Conservation (phyloP, 1,140 invertebrate genomes). For the Onthophagus taurus region DNA sequence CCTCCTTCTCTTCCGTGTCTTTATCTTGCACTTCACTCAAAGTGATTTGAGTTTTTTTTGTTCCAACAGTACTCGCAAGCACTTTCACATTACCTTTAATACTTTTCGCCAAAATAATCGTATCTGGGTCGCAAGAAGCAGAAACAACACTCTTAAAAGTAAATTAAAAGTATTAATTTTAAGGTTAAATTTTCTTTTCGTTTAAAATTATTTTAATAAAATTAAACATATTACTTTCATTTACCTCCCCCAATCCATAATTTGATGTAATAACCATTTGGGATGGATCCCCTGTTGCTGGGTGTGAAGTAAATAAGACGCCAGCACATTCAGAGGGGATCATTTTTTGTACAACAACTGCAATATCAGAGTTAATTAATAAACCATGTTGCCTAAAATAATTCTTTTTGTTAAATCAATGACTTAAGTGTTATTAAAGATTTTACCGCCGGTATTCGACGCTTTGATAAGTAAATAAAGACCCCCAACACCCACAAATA, state of each 20-base stretch:
- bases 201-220: neutral
- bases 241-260: constrained; percentile 71
- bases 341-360: constrained; percentile 75
- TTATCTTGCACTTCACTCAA: constrained; percentile 26
- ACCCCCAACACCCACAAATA: constrained; percentile 68
- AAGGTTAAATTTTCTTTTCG: neutral
- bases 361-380: constrained; percentile 54
- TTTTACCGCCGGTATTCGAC: constrained; percentile 58
- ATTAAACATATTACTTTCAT: too few relatives aligned
- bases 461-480: constrained; percentile 64
- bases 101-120: constrained; percentile 48
- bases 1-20: constrained; percentile 31
- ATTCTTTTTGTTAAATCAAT: neutral
- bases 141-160: constrained; percentile 64
- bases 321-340: constrained; percentile 60
- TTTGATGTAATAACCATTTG: constrained; percentile 66
- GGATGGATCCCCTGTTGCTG: constrained; percentile 54
- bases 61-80: constrained; percentile 42
- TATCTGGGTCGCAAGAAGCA: constrained; percentile 63
- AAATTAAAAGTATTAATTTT: constrained; percentile 10
- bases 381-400: constrained; percentile 54
- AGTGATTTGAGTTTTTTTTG: constrained; percentile 46
- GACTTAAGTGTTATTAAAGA: neutral
- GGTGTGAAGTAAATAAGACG: constrained; percentile 72
- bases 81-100: constrained; percentile 42